Evolutionary conservation across 2,888 invertebrate genomes (phyloP).

Genomic region (Noctua janthina): DNA sequence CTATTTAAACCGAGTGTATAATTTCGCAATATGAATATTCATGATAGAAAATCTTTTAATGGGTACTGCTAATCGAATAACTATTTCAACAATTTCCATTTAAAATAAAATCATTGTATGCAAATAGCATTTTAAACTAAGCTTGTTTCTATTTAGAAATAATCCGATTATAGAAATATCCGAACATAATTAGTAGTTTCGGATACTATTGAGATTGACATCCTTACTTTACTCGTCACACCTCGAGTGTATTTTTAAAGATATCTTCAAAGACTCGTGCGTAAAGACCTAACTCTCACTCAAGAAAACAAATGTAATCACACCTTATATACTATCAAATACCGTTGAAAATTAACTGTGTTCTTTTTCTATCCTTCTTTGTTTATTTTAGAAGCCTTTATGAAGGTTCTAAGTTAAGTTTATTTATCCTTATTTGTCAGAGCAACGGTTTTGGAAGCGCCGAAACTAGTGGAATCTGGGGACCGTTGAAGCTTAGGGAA

Average conservation of each 20-base stretch:
- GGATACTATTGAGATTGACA: conserved; percentile 34
- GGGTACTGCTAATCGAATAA: not conserved
- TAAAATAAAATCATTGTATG: not conserved
- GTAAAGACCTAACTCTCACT: not conserved
- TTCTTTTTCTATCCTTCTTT: not conserved
- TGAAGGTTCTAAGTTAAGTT: conserved; percentile 20
- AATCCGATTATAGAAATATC: not conserved
- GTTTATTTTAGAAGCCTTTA: conserved; percentile 43
- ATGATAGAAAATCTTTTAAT: not conserved
- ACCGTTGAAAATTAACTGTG: conserved; percentile 22
- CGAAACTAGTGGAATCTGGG: not conserved
- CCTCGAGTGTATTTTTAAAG: conserved; percentile 43
- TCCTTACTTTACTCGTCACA: conserved; percentile 41
- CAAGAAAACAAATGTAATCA: conserved; percentile 29
- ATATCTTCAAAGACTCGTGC: conserved; percentile 22
- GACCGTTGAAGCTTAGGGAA: not conserved
- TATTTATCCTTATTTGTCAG: conserved; percentile 47
- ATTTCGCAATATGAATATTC: conserved; percentile 14
- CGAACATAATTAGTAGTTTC: conserved; percentile 5
- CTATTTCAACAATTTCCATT: not conserved
- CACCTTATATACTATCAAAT: not conserved
- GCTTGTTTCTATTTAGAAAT: not conserved
- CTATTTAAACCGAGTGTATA: conserved; percentile 1
- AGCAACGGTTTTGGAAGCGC: conserved; percentile 28
- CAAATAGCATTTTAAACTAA: not conserved